Base-by-base conservation (phyloP, 2,797 vertebrate species). In the Lithobates pipiens region DNA sequence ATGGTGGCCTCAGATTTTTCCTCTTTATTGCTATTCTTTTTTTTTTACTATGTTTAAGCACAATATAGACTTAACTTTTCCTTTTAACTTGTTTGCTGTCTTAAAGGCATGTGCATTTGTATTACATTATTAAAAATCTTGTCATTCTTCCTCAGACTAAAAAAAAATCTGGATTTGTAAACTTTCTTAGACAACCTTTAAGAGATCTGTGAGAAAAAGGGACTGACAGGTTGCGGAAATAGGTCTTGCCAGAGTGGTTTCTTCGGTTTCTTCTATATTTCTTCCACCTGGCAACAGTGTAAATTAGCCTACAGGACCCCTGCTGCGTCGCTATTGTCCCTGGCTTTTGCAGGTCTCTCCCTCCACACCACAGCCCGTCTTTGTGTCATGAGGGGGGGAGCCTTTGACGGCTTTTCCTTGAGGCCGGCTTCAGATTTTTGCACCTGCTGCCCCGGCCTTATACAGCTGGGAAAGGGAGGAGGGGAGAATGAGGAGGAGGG, bases 361-460 rank as follows among this genome's bases (percentile, higher is more conserved):
- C 86, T 87, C 81, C 81, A 87, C 86, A 87, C 86, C 81, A 87
- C 63, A 79, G 86, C 86, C 86, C 81, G 77, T 84, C 86, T 87
- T 87, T 87, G 81, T 87, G 81, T 87, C 86, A 87, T 67, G 50
- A 82, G 76, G 86, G 34, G 86, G 81, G 86, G 50, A 13, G 77
- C 86, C 82, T 83, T 87, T 83, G 86, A 87, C 63, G 81, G 81
- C 86, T 87, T 87, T 87, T 87, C 86, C 86, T 83, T 83, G 81
- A 89, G 80, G 89, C 82, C 82, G 85, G 87, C 65, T 88, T 87
- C 86, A 84, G 80, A 82, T 82, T 84, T 29, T 74, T 87, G 86
- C 86, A 87, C 86, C 86, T 84, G 86, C 86, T 87, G 77, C 88
- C 88, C 89, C 87, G 85, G 87, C 84, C 89, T 85, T 74, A 32